Evolutionary conservation across 2,888 invertebrate genomes (phyloP).

Genomic region (Escarpia spicata): DNA sequence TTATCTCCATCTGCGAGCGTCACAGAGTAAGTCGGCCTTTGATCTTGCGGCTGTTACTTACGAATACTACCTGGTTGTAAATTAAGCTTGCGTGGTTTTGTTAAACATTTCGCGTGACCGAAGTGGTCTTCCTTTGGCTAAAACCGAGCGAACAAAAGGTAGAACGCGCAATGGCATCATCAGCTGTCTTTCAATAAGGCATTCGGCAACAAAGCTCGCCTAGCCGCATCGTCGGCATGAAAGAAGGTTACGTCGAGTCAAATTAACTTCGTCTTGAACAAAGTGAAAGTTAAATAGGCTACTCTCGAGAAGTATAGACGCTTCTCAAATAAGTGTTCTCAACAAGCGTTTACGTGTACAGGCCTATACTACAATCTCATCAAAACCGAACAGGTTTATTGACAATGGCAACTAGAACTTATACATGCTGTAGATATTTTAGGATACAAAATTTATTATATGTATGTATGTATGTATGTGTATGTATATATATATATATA

Average conservation of each 20-base stretch:
- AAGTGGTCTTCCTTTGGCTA: neutral
- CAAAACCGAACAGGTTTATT: no score
- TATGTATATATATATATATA: neutral
- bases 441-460: no score
- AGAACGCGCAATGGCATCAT: neutral
- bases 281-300: neutral
- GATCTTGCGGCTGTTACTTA: neutral
- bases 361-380: no score
- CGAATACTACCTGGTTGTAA: neutral
- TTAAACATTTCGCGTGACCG: slow-evolving; percentile 5
- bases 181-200: neutral
- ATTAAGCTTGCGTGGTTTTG: neutral
- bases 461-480: neutral
- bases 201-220: neutral
- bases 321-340: no score
- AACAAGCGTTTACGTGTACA: no score
- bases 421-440: no score
- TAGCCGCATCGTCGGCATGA: neutral
- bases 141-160: neutral
- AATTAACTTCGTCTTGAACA: neutral
- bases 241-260: neutral
- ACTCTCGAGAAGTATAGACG: no score
- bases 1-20: neutral
- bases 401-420: no score
- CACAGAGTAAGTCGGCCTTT: neutral